phyloP scores from a whole-genome alignment of 2,113 vertebrate genomes.

The Stercorarius parasiticus region DNA sequence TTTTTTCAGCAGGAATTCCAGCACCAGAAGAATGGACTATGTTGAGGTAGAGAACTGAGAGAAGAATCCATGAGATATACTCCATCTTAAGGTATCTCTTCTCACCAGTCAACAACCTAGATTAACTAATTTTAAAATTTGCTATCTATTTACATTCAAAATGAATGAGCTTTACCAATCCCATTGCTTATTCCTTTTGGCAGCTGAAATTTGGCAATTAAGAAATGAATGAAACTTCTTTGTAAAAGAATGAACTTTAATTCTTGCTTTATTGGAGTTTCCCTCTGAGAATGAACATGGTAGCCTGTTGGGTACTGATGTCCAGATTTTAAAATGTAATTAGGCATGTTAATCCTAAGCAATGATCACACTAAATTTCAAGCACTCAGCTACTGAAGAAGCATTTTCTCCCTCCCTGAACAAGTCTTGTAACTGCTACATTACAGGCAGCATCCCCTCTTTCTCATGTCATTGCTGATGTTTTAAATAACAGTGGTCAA shows the following conservation, averaged over 20 bases:
- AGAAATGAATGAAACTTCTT: not conserved
- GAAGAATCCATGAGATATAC: not conserved
- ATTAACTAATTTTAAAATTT: not conserved
- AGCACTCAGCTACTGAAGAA: not conserved
- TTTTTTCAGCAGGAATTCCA: not conserved
- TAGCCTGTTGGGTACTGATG: not conserved
- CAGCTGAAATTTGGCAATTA: not conserved
- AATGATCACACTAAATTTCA: not conserved
- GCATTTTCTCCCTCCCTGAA: not conserved
- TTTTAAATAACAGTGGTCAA: not conserved
- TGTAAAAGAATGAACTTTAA: not conserved
- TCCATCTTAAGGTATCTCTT: not conserved
- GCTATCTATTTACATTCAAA: not conserved
- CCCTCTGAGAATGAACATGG: not conserved
- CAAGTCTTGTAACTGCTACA: not conserved
- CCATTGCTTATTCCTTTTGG: not conserved
- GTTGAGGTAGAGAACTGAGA: not conserved
- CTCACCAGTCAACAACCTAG: not conserved
- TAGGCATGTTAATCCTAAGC: not conserved
- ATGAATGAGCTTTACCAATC: not conserved
- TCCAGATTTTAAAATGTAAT: not conserved
- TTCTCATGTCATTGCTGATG: not conserved
- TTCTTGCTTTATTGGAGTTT: not conserved
- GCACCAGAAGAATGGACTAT: not conserved
- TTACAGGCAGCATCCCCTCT: not conserved